Evolutionary conservation across 2,888 invertebrate genomes (phyloP), one percentile per base, ranked within the genome.

Genomic region (Gymnocheta viridis): DNA sequence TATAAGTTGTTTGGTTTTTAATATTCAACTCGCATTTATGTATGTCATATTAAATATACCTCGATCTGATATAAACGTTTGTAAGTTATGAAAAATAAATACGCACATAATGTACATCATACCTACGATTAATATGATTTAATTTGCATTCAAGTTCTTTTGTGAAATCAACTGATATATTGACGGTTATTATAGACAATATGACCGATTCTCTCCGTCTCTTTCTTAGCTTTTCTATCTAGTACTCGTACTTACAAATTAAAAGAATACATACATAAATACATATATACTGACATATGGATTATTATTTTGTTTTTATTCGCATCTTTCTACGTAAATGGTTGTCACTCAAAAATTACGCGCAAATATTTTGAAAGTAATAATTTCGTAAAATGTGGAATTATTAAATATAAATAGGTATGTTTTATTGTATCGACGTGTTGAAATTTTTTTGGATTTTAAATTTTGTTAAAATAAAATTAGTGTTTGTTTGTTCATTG

Each of bases 61-160:
- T 70, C 78, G 62, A 79, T 70, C 78, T 79, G 62, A 70, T 78
- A 70, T 77, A 38, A 66, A 66, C 22, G 47, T 49, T 67, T 19
- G 35, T 60, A 49, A 14, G 27, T 41, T n/a, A 41, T 27, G 35
- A 35, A 62, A 4, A 74, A 38, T 19, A 51, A 27, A 66, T 66
- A 44, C 14, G 22, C 35, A 79, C 38, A 54, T 27, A 38, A n/a
- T 38, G 27, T n/a, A n/a, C n/a, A n/a, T 12, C 22, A 14, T 29
- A n/a, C 12, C n/a, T 27, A 35, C 35, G 66, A 56, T 66, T 74
- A 76, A 83, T 80, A 80, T 81, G 73, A 81, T 81, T 84, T 73
- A 84, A 81, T 81, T 81, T 81, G 81, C 77, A 81, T 84, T 84
- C 56, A 27, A 84, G 81, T 84, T 73, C 60, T 78, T 81, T 84